These are phyloP conservation scores for Albula goreensis DNA, from an alignment of 2,113 vertebrate genomes.

Conservation along the genomic window DNA sequence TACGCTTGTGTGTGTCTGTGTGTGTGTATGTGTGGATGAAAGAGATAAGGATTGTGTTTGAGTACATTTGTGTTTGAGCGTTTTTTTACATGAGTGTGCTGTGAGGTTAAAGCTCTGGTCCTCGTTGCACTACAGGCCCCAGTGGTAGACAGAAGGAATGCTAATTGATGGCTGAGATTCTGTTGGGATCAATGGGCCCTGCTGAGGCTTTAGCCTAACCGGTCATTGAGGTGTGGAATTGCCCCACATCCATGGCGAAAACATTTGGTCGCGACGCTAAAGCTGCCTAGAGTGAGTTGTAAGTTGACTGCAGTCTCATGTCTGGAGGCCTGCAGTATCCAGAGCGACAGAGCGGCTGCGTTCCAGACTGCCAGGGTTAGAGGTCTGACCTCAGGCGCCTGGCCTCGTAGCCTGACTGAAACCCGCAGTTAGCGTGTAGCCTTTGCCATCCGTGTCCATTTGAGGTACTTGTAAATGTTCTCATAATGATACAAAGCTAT, in stretches of 20 bases:
- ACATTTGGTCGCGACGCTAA: background rate
- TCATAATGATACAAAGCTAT: no score
- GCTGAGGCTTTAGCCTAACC: background rate
- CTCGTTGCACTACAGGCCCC: constrained; percentile 6
- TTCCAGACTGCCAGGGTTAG: background rate
- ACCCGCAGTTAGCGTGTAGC: background rate
- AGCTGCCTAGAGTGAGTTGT: background rate
- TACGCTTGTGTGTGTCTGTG: constrained; percentile 24
- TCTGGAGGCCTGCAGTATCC: background rate
- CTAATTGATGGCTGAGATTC: constrained; percentile 37
- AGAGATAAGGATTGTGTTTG: background rate
- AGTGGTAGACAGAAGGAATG: constrained; percentile 40
- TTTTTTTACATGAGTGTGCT: background rate
- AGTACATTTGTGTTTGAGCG: background rate
- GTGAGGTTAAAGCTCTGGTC: constrained; percentile 18
- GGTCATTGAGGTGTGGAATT: background rate
- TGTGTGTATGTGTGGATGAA: constrained; percentile 26
- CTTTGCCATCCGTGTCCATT: no score
- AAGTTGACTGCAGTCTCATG: background rate
- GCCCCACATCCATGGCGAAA: background rate
- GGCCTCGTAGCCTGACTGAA: background rate
- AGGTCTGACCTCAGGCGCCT: background rate
- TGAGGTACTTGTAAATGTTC: no score
- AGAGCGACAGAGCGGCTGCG: background rate
- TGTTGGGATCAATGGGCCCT: background rate